Conservation (phyloP, 2,797 vertebrate genomes). For the Premnoplex brunnescens region DNA sequence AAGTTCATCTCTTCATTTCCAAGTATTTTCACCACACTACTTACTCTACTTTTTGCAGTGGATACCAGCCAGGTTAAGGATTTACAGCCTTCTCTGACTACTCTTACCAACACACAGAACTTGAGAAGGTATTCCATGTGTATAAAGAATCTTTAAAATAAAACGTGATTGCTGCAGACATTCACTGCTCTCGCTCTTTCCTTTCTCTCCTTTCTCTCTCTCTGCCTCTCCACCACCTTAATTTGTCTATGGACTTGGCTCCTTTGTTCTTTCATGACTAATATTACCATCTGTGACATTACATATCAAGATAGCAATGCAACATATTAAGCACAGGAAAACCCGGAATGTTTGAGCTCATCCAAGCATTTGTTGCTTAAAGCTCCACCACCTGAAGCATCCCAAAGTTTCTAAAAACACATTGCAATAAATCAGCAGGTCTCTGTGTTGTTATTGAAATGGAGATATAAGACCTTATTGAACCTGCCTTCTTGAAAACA, state of each 20-base stretch:
- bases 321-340: slow-evolving; percentile 80
- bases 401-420: slow-evolving; percentile 39
- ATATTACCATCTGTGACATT: slow-evolving; percentile 85
- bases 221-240: slow-evolving; percentile 64
- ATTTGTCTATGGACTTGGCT: slow-evolving; percentile 78
- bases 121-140: slow-evolving; percentile 60
- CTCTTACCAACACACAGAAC: slow-evolving; percentile 54
- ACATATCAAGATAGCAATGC: slow-evolving; percentile 82
- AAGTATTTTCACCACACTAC: slow-evolving; percentile 71
- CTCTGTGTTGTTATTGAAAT: slow-evolving; percentile 34
- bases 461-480: background rate
- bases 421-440: slow-evolving; percentile 50
- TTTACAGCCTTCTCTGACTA: slow-evolving; percentile 64
- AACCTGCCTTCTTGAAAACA: background rate
- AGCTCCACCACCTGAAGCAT: slow-evolving; percentile 73
- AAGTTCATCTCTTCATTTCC: slow-evolving; percentile 76
- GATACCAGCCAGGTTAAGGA: slow-evolving; percentile 70
- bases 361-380: slow-evolving; percentile 75
- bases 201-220: background rate
- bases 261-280: slow-evolving; percentile 84
- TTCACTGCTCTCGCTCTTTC: background rate
- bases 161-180: slow-evolving; percentile 45
- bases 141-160: slow-evolving; percentile 66
- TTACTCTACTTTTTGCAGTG: slow-evolving; percentile 68
- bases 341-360: slow-evolving; percentile 72